Base-by-base conservation (phyloP, 2,888 invertebrate species). In the Linnaemya vulpina region DNA sequence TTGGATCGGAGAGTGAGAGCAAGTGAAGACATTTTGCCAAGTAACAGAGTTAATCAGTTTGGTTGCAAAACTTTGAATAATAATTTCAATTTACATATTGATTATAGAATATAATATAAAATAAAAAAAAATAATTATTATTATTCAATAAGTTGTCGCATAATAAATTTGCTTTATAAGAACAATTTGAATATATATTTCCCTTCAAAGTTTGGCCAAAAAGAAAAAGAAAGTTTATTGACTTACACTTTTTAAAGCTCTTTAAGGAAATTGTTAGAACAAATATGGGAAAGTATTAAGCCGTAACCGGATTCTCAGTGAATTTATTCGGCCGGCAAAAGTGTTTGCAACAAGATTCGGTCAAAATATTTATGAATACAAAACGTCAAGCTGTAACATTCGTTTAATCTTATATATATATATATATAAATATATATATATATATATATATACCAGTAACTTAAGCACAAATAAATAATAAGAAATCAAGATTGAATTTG, bases 111-210 rank as follows among this genome's bases (percentile, higher is more conserved):
- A 60, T n/a, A 5, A 25, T 25, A 46, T 65, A 68, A 51, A 11
- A 1, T 8, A 13, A 3, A 1, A 3, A 13, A 20, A 55, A 22
- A 55, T 25, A n/a, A n/a, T n/a, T n/a, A n/a, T 55, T 55, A 25
- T 13, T 22, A 13, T 5, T 25, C n/a, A 25, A 55, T 51, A 51
- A 51, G 13, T 3, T 20, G 11, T 49, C 51, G 20, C 10, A 15
- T 13, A 30, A 51, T 68, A 35, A 51, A 11, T 17, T 67, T 46
- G 13, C 30, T 49, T 35, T 17, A 49, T 49, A 17, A 22, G 13
- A 63, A 63, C 40, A 40, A 22, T 40, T 63, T 43, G 15, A 63
- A 63, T 9, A 46, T 38, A 5, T 38, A 4, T 53, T 53, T 53
- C 13, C 13, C 9, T 20, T 11, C 10, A 51, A 51, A 11, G 20